phyloP scores from a whole-genome alignment of 2,888 invertebrate genomes.

The Standfussiana lucernea region DNA sequence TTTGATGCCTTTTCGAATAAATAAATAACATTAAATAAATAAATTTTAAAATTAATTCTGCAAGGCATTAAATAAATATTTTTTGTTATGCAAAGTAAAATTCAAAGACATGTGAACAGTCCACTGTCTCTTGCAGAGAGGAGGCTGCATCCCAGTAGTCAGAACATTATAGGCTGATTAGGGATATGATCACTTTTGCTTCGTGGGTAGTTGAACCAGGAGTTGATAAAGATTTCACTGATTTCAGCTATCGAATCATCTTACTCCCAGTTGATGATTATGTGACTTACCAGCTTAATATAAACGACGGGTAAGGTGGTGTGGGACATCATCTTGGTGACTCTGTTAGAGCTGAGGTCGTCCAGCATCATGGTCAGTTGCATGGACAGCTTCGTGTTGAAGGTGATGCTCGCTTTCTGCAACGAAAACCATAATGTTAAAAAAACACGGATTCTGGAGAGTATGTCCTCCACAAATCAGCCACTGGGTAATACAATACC shows the following conservation, averaged over 20 bases:
- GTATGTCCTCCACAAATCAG: background rate
- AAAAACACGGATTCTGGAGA: background rate
- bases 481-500: background rate
- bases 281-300: conserved; percentile 91
- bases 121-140: background rate
- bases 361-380: conserved; percentile 93
- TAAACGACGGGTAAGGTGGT: conserved; percentile 93
- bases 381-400: conserved; percentile 91
- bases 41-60: no score
- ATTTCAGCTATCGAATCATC: background rate
- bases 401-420: conserved; percentile 92
- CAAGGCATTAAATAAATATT: no score
- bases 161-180: background rate
- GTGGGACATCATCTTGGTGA: conserved; percentile 91
- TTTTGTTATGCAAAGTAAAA: no score
- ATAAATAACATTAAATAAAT: no score
- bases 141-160: background rate
- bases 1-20: no score
- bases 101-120: no score
- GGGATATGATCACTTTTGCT: background rate
- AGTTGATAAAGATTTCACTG: background rate
- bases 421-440: conserved; percentile 30
- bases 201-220: background rate
- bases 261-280: background rate
- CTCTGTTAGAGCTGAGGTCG: conserved; percentile 90